These are phyloP conservation scores for Gastracanthus pulcherrimus DNA, from an alignment of 2,888 invertebrate species.

Conservation along the genomic window DNA sequence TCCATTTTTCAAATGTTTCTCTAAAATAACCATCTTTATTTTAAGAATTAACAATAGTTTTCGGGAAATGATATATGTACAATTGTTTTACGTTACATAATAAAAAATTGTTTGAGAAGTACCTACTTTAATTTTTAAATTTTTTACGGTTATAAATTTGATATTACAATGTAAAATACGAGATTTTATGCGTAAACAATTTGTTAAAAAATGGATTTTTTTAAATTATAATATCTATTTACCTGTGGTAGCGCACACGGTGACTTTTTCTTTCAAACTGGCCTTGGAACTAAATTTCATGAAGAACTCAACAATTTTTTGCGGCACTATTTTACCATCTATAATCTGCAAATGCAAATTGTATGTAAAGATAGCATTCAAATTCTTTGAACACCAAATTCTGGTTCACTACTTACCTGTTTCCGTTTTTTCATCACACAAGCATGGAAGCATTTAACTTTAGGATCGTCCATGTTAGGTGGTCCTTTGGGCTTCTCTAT, in stretches of 20 bases:
- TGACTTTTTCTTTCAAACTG: not conserved
- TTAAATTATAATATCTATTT: not conserved
- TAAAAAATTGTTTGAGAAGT: too few relatives aligned
- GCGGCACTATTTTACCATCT: constrained; percentile 12
- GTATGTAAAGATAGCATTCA: not conserved
- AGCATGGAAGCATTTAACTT: constrained; percentile 20
- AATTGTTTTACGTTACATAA: too few relatives aligned
- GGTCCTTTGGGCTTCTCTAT: not conserved
- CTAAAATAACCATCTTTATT: too few relatives aligned
- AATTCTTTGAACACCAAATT: too few relatives aligned
- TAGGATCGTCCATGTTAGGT: not conserved
- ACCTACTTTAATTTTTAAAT: too few relatives aligned
- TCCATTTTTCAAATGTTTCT: too few relatives aligned
- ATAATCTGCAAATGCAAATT: not conserved
- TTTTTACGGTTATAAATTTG: too few relatives aligned
- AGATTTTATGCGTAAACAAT: too few relatives aligned
- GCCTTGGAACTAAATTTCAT: not conserved
- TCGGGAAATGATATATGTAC: too few relatives aligned
- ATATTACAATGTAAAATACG: too few relatives aligned
- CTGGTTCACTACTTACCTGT: not conserved
- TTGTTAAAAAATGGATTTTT: too few relatives aligned
- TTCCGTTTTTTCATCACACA: constrained; percentile 17
- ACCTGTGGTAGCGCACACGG: constrained; percentile 14
- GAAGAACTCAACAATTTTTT: not conserved
- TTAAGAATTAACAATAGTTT: too few relatives aligned